phyloP scores from a whole-genome alignment of 2,888 invertebrate species.

The Philopedon plagiatum region DNA sequence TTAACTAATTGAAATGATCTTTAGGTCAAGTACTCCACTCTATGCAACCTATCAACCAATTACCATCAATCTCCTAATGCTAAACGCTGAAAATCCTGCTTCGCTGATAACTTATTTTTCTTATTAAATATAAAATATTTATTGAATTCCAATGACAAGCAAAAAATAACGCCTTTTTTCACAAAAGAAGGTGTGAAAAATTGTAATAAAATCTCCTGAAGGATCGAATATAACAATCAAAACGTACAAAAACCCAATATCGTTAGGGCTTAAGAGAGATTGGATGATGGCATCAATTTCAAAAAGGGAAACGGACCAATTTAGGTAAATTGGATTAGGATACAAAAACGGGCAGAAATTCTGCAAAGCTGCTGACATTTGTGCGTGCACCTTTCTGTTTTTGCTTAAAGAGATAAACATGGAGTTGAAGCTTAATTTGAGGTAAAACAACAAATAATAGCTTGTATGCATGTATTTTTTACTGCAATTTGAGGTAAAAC shows the following conservation, averaged over 20 bases:
- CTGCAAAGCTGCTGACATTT: conserved; percentile 19
- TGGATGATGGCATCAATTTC: conserved; percentile 18
- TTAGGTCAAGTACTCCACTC: no score
- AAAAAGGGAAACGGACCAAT: conserved; percentile 11
- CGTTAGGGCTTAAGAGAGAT: conserved; percentile 17
- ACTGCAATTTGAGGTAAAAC: no score
- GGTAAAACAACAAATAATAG: no score
- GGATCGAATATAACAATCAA: background rate
- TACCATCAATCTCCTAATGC: no score
- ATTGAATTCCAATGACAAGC: background rate
- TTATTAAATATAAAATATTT: background rate
- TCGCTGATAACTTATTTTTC: no score
- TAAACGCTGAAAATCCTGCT: no score
- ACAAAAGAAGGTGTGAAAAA: background rate
- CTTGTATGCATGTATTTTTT: no score
- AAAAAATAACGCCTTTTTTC: background rate
- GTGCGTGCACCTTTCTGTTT: conserved; percentile 3
- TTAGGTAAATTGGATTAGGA: conserved; percentile 26
- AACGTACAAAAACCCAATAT: conserved; percentile 8
- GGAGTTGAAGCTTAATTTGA: no score
- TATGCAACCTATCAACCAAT: no score
- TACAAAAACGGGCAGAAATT: conserved; percentile 6
- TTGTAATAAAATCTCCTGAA: background rate
- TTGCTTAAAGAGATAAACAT: no score
- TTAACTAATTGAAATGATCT: no score